phyloP scores from a whole-genome alignment of 1,140 invertebrate species.

The Drosophila auraria region DNA sequence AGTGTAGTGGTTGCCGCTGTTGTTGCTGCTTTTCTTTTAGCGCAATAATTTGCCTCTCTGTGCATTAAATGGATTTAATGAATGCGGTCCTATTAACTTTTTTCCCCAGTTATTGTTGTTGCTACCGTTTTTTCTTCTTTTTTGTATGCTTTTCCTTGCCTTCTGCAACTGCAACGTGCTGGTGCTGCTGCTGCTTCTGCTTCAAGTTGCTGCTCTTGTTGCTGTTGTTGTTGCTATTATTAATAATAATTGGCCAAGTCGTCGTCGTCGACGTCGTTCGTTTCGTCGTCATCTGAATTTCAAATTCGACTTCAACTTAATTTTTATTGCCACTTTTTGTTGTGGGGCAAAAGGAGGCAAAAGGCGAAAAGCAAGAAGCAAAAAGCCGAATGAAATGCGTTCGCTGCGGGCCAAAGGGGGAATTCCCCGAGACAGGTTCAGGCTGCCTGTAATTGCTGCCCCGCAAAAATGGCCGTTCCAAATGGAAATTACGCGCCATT shows the following conservation, averaged over 20 bases:
- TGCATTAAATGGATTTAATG: constrained; percentile 85
- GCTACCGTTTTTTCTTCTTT: constrained; percentile 19
- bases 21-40: constrained; percentile 57
- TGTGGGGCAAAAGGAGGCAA: constrained; percentile 7
- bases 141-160: constrained; percentile 32
- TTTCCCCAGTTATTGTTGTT: constrained; percentile 51
- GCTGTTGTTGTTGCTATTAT: constrained; percentile 62
- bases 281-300: constrained; percentile 70
- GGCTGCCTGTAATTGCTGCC: constrained; percentile 58
- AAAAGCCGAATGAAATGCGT: constrained; percentile 45
- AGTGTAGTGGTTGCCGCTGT: constrained; percentile 31
- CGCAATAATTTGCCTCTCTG: constrained; percentile 83
- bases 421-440: constrained; percentile 38
- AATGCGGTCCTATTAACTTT: constrained; percentile 84
- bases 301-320: constrained; percentile 75
- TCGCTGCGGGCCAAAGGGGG: constrained; percentile 15
- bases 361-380: not conserved
- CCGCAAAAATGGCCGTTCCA: constrained; percentile 60
- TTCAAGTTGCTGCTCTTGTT: constrained; percentile 24
- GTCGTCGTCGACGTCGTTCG: constrained; percentile 39
- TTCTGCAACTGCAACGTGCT: constrained; percentile 47
- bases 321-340: constrained; percentile 75
- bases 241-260: constrained; percentile 76
- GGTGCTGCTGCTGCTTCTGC: constrained; percentile 38
- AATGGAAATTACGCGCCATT: constrained; percentile 66